Evolutionary conservation across 30 jellyfish, hydroid and myxozoan species (phyloP), one percentile per base, ranked within the genome.

Genomic region (Hydractinia echinata): DNA sequence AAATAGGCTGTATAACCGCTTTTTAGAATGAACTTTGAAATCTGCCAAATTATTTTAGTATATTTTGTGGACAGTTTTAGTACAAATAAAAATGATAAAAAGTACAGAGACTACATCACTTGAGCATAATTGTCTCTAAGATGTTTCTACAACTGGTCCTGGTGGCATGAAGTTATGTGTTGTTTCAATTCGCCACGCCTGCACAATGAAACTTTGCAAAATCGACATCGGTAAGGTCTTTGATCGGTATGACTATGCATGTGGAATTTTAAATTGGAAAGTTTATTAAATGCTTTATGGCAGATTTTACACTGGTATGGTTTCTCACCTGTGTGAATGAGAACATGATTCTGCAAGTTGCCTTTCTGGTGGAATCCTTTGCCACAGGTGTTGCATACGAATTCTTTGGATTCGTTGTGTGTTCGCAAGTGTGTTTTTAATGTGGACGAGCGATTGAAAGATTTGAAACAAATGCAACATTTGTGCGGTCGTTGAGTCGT

Each of bases 281-380:
- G 87, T 81, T 94, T 94, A 72, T 94, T 94, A 61, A 94, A 94
- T 4, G 99, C 95, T 82, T 87, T 87, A 60, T 81, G 88, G 64
- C 99, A 94, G 60, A 87, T 53, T 8, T 77, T 69, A 77, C 99
- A 94, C 18, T 83, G 54, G 85, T 80, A 83, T 6, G 99, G 99
- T 72, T 92, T 85, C 72, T 94, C 99, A 3, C 99, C 99, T 2
- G 99, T 87, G 89, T 94, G 99, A 11, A 94, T 88, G 3, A 94
- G 95, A 51, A 87, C 66, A 84, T 94, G 99, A 76, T 94, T 94
- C 55, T 97, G 66, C 73, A 94, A 77, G 55, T 94, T 94, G 5
- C 99, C 99, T 86, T 94, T 94, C 86, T 94, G 99, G 66, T 94
- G 99, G 79, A 94, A 94, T 51, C 99, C 99, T 72, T 94, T 94